phyloP scores from a whole-genome alignment of 2,797 vertebrate species.

The Sebastes glaucus region DNA sequence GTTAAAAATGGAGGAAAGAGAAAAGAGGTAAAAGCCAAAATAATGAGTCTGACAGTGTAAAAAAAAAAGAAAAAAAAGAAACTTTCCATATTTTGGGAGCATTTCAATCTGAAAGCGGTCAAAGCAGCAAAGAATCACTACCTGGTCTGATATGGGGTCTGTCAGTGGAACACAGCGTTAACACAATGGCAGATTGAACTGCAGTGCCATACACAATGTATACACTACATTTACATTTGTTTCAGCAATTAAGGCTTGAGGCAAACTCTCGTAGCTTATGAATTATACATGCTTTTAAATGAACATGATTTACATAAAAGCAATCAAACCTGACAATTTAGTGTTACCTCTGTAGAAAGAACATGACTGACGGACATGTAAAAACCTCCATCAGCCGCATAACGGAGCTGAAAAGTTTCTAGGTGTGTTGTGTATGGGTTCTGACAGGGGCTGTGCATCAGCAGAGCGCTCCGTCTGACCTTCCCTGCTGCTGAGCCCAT shows the following conservation, averaged over 20 bases:
- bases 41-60: not conserved
- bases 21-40: not conserved
- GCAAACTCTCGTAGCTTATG: not conserved
- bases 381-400: not conserved
- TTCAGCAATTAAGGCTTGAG: not conserved
- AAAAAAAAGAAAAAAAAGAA: not conserved
- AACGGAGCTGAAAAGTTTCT: slow-evolving; percentile 31
- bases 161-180: not conserved
- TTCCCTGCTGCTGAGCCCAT: slow-evolving; percentile 91
- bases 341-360: not conserved
- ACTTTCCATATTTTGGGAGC: not conserved
- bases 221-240: not conserved
- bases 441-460: slow-evolving; percentile 79
- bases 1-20: not conserved
- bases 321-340: not conserved
- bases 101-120: not conserved
- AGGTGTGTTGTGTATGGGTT: slow-evolving; percentile 55
- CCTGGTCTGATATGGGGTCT: not conserved
- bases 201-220: not conserved
- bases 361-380: not conserved
- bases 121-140: not conserved
- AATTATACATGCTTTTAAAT: slow-evolving; percentile 2
- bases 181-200: not conserved
- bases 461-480: slow-evolving; percentile 83
- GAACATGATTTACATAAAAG: not conserved